Evolutionary conservation across 2,113 vertebrate genomes (phyloP).

Genomic region (Phainopepla nitens): DNA sequence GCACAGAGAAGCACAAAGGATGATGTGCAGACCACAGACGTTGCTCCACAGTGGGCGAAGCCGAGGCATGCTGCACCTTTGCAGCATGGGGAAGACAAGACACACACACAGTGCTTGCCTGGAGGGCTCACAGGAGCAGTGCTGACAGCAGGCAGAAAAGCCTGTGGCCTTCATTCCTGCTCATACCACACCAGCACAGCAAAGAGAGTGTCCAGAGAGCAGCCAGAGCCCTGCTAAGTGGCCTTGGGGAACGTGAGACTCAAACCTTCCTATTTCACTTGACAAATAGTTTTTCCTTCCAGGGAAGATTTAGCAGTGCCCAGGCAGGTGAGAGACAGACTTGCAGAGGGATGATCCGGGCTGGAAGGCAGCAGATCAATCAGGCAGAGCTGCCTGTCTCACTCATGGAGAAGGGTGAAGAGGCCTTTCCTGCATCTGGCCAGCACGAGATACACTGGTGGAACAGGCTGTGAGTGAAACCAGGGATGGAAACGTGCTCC

Average conservation of each 20-base stretch:
- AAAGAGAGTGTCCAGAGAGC: neutral
- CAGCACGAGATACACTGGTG: accelerated
- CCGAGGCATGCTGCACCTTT: accelerated
- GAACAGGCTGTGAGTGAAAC: neutral
- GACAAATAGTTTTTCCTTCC: conserved; percentile 25
- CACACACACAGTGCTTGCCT: neutral
- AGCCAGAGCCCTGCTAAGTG: neutral
- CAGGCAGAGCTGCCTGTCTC: neutral
- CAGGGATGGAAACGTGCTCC: neutral
- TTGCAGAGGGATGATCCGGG: neutral
- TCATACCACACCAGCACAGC: accelerated
- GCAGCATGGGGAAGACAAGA: neutral
- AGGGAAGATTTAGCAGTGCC: conserved; percentile 15
- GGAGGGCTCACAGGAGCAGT: neutral
- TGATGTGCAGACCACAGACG: neutral
- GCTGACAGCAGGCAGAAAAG: neutral
- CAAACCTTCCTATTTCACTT: neutral
- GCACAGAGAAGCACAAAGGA: neutral
- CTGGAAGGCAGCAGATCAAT: conserved; percentile 28
- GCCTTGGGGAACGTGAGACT: neutral
- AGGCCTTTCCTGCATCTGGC: neutral
- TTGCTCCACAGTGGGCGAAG: neutral
- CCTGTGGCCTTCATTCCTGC: neutral
- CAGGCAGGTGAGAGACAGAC: conserved; percentile 28
- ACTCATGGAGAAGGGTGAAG: neutral